These are phyloP conservation scores for Drosophila bocqueti DNA, from an alignment of 1,140 invertebrate species.

Conservation along the genomic window DNA sequence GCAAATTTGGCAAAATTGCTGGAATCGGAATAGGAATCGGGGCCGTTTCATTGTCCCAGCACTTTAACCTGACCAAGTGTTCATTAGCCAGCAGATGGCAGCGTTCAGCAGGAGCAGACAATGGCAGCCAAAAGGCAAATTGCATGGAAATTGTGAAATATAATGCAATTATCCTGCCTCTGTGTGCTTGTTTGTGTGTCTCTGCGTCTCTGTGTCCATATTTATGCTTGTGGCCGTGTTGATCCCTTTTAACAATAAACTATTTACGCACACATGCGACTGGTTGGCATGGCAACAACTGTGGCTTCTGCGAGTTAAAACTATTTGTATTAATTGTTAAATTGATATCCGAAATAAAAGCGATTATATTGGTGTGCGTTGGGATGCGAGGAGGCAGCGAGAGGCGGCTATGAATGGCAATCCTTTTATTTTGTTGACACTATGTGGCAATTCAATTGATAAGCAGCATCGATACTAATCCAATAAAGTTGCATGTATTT, in stretches of 20 bases:
- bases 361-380: conserved; percentile 12
- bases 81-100: conserved; percentile 48
- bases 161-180: conserved; percentile 59
- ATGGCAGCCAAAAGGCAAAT: conserved; percentile 57
- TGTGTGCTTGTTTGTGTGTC: not conserved
- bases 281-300: conserved; percentile 11
- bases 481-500: not conserved
- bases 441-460: conserved; percentile 3
- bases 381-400: not conserved
- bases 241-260: conserved; percentile 51
- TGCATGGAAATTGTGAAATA: conserved; percentile 54
- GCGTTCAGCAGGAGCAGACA: conserved; percentile 27
- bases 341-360: conserved; percentile 40
- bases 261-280: conserved; percentile 25
- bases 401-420: not conserved
- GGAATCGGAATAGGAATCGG: conserved; percentile 6
- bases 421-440: not conserved
- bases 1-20: conserved; percentile 57
- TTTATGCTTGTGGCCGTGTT: conserved; percentile 29
- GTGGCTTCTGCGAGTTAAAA: conserved; percentile 23
- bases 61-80: conserved; percentile 52
- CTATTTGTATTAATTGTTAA: conserved; percentile 47
- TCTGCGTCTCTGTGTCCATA: conserved; percentile 6
- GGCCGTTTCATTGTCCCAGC: conserved; percentile 15
- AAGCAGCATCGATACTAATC: not conserved